Evolutionary conservation across 2,888 invertebrate genomes (phyloP), one percentile per base, ranked within the genome.

Genomic region (Trachelus troglodyta): DNA sequence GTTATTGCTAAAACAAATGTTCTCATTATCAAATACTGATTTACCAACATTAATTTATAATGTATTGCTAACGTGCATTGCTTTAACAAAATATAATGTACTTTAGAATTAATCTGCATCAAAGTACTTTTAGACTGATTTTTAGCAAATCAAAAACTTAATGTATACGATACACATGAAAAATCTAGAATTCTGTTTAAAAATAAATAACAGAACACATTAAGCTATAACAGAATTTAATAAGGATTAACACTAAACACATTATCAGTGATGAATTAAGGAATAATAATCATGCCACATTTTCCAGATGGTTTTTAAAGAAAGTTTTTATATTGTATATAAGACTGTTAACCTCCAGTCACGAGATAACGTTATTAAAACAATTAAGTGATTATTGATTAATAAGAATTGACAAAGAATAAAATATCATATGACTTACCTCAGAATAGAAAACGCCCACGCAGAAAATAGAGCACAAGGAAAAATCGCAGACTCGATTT

Each of bases 401-500:
- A 56, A 23, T 56, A 23, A 56, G 9, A 23, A 56, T 56, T 23
- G 56, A 23, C 56, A 56, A 23, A 9, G 56, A 56, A 56, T 71
- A 71, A 34, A 71, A 71, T 33, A 33, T 33, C 6, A 71, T 33
- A 34, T 71, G 71, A 71, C 71, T 71, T 34, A 71, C 71, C 71
- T 9, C 15, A 71, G 23, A 71, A 71, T 71, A 71, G 71, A 71
- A 71, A 31, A 71, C 71, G 71, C 71, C 33, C 71, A 34, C 71
- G 31, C 31, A 23, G 23, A 71, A 71, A 71, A 33, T 33, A 23
- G 31, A 33, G 12, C 71, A 33, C 56, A 56, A 56, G 34, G 71
- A 34, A 71, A 71, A 71, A 33, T 71, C 71, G 12, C 33, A 71
- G 34, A 23, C 9, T 71, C 33, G 75, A 82, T 76, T 82, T 81